Evolutionary conservation across 2,113 vertebrate genomes (phyloP).

Genomic region (Synodontis membranacea): DNA sequence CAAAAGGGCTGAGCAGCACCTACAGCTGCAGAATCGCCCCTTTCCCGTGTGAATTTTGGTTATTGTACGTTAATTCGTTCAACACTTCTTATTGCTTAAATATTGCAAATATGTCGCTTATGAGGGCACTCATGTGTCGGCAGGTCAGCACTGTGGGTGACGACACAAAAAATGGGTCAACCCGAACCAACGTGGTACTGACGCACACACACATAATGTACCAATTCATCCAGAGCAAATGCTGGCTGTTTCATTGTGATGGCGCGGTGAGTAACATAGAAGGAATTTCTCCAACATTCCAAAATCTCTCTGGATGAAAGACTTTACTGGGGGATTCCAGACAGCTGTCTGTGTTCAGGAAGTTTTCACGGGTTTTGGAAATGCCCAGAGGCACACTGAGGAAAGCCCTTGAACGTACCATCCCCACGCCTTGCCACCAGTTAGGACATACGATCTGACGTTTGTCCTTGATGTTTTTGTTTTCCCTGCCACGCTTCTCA

Average conservation of each 20-base stretch:
- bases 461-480: constrained; percentile 41
- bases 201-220: constrained; percentile 55
- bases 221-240: constrained; percentile 55
- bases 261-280: constrained; percentile 47
- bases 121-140: constrained; percentile 38
- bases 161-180: constrained; percentile 51
- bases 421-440: background rate
- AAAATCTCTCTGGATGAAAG: background rate
- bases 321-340: constrained; percentile 7
- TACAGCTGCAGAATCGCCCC: too few species aligned
- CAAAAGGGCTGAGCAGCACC: too few species aligned
- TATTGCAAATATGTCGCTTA: constrained; percentile 41
- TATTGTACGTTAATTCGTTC: constrained; percentile 25
- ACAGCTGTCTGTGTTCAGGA: constrained; percentile 34
- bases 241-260: constrained; percentile 26
- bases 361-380: constrained; percentile 28
- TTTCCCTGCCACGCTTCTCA: constrained; percentile 58
- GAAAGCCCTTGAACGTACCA: constrained; percentile 35
- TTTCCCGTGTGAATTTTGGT: too few species aligned
- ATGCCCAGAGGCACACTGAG: constrained; percentile 46
- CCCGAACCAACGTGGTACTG: constrained; percentile 43
- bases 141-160: background rate
- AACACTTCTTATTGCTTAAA: constrained; percentile 30
- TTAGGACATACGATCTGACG: constrained; percentile 46
- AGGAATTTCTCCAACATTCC: constrained; percentile 47